phyloP scores from a whole-genome alignment of 2,797 vertebrate genomes.

The Melanitta fusca region DNA sequence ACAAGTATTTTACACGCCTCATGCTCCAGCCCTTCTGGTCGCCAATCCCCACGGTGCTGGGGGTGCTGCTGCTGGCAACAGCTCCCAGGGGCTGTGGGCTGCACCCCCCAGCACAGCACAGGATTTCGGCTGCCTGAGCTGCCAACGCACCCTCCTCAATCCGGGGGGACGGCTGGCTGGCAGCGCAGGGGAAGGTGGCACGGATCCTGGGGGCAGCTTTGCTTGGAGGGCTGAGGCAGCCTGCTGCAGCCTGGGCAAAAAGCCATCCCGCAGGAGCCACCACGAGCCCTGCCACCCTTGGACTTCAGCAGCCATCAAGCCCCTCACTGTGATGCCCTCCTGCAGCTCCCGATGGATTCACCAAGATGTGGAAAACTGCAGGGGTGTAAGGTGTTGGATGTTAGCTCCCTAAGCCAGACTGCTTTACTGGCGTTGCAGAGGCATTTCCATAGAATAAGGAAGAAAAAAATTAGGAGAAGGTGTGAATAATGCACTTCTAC shows the following conservation, averaged over 20 bases:
- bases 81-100: rapidly evolving
- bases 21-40: background rate
- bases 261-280: rapidly evolving
- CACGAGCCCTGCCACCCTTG: rapidly evolving
- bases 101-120: background rate
- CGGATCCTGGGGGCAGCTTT: background rate
- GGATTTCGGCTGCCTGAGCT: background rate
- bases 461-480: conserved; percentile 11
- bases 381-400: background rate
- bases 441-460: background rate
- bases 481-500: conserved; percentile 47
- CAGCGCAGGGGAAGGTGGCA: background rate
- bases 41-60: background rate
- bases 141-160: background rate
- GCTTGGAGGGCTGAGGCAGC: background rate
- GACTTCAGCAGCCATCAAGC: background rate
- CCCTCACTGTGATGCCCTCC: background rate
- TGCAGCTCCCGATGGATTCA: rapidly evolving
- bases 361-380: rapidly evolving
- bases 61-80: background rate
- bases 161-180: background rate
- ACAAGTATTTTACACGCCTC: background rate
- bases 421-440: background rate
- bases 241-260: rapidly evolving
- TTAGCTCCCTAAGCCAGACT: background rate